Evolutionary conservation across 2,113 vertebrate species (phyloP).

Genomic region (Corythornis vintsioides): DNA sequence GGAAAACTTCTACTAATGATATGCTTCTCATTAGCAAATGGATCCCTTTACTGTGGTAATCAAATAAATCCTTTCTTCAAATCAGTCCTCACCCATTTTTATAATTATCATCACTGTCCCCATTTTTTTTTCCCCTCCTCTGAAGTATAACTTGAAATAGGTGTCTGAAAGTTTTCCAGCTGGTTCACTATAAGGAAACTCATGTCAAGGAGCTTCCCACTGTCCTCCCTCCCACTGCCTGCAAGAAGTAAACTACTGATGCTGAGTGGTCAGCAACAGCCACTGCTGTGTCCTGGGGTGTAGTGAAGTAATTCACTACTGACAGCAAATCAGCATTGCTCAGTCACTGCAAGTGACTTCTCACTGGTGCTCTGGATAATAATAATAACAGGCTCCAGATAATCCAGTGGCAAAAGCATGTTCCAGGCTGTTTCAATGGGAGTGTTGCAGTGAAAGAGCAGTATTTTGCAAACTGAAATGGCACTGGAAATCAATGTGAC

Average conservation of each 20-base stretch:
- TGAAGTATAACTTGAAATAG: not conserved
- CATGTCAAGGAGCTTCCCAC: not conserved
- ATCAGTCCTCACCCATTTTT: slow-evolving; percentile 26
- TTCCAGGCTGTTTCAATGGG: not conserved
- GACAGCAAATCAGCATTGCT: not conserved
- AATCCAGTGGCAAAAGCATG: not conserved
- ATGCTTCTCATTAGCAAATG: not conserved
- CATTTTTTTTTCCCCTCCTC: not conserved
- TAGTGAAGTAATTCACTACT: not conserved
- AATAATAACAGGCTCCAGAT: not conserved
- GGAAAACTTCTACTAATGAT: slow-evolving; percentile 29
- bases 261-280: not conserved
- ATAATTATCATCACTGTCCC: slow-evolving; percentile 30
- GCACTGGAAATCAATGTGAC: not conserved
- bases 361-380: not conserved
- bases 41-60: slow-evolving; percentile 21
- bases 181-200: not conserved
- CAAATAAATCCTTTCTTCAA: slow-evolving; percentile 27
- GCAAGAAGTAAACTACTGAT: not conserved
- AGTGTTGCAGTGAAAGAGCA: not conserved
- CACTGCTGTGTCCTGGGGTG: not conserved
- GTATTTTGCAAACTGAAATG: not conserved
- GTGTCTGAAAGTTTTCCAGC: not conserved
- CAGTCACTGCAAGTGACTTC: not conserved
- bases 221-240: not conserved